Percentiles rank a stretch among this genome's conserved stretches.
phyloP scores from a whole-genome alignment of 1,140 invertebrate genomes.

The Drosophila tani region DNA sequence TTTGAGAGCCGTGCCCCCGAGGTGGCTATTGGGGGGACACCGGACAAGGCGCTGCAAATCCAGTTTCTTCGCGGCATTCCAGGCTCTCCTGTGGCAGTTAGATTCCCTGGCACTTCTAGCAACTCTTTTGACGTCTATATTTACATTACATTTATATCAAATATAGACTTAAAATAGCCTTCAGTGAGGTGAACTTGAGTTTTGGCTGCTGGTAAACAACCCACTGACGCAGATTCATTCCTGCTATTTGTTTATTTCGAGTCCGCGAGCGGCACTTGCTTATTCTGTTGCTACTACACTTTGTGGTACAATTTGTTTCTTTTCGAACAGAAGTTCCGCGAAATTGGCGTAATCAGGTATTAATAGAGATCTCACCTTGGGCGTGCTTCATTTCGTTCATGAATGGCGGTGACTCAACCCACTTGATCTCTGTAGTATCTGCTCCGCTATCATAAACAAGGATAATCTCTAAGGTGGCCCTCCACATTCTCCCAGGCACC shows the following conservation, averaged over 20 bases:
- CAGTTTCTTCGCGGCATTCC: slow-evolving; percentile 61
- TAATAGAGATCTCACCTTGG: slow-evolving; percentile 14
- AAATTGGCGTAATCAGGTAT: slow-evolving; percentile 10
- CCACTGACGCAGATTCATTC: slow-evolving; percentile 30
- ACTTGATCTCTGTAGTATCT: slow-evolving; percentile 16
- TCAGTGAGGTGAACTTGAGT: slow-evolving; percentile 2
- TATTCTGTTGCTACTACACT: not conserved
- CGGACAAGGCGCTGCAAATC: slow-evolving; percentile 38
- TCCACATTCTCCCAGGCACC: not conserved
- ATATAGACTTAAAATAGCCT: not conserved
- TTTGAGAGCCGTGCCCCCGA: slow-evolving; percentile 10
- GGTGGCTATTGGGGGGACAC: not conserved
- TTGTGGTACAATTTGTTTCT: slow-evolving; percentile 5
- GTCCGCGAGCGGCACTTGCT: not conserved
- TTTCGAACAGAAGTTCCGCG: not conserved
- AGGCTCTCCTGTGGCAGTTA: slow-evolving; percentile 17
- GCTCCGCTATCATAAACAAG: slow-evolving; percentile 27
- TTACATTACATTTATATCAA: not conserved
- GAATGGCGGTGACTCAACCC: slow-evolving; percentile 13
- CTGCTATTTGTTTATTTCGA: slow-evolving; percentile 24
- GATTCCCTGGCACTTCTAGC: not conserved
- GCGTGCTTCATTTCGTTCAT: not conserved
- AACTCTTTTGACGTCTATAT: not conserved
- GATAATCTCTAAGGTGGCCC: slow-evolving; percentile 34
- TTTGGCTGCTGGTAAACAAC: slow-evolving; percentile 3